phyloP scores from a whole-genome alignment of 2,113 vertebrate genomes.

The Bos javanicus region DNA sequence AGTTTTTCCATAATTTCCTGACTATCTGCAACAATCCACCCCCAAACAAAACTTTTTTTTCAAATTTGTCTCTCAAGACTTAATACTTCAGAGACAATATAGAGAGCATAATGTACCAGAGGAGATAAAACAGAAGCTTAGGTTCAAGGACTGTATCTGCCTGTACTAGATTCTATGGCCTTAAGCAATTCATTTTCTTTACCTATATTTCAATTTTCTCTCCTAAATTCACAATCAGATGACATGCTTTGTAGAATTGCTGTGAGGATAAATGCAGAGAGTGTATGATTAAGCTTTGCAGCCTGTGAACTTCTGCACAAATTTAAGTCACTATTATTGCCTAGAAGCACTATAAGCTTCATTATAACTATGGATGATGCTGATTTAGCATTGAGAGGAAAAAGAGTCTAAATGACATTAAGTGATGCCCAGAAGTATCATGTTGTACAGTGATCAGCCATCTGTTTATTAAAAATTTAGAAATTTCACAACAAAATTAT shows the following conservation, averaged over 20 bases:
- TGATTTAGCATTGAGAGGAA: neutral
- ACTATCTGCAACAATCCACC: neutral
- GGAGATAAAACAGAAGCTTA: neutral
- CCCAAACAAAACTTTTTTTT: neutral
- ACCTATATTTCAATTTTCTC: neutral
- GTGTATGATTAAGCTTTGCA: neutral
- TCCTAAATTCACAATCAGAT: conserved; percentile 7
- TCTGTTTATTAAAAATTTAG: conserved; percentile 31
- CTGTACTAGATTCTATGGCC: neutral
- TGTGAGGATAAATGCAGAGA: neutral
- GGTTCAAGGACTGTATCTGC: neutral
- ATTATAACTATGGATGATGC: neutral
- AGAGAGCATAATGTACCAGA: neutral
- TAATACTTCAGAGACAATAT: neutral
- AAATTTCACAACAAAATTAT: conserved; percentile 31
- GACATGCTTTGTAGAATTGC: neutral
- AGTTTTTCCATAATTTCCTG: neutral
- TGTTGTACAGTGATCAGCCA: neutral
- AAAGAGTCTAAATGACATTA: conserved; percentile 14
- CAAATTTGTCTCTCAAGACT: neutral
- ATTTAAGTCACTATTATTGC: neutral
- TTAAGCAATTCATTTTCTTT: neutral
- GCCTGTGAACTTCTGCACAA: neutral
- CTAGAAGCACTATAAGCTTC: neutral
- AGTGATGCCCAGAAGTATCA: neutral